These are phyloP conservation scores for Oryzias celebensis DNA, from an alignment of 2,113 vertebrate genomes.

Conservation along the genomic window DNA sequence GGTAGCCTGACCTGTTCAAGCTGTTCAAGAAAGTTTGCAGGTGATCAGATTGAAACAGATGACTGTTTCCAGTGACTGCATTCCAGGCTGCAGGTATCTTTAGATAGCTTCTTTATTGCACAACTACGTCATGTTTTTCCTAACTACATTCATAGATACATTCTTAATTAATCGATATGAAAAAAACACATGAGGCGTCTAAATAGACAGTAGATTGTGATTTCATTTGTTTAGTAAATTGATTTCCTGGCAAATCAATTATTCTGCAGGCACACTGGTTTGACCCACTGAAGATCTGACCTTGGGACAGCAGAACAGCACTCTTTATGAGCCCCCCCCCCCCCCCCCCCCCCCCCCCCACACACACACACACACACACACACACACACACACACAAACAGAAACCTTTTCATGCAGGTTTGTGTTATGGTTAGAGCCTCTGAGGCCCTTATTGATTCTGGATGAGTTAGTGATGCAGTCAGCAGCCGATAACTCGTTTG, in stretches of 20 bases:
- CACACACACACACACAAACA: not conserved
- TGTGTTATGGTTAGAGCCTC: not conserved
- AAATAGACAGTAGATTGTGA: not conserved
- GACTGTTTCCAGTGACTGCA: no score
- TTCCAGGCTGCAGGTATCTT: no score
- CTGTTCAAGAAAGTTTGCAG: no score
- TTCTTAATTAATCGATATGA: no score
- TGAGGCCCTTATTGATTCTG: conserved; percentile 24
- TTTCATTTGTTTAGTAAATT: not conserved
- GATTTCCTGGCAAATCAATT: not conserved
- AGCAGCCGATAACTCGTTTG: conserved; percentile 14
- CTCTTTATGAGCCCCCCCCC: not conserved
- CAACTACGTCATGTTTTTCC: no score
- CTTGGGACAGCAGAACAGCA: not conserved
- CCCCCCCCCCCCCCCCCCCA: no score
- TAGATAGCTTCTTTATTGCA: no score
- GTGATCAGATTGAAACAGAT: no score
- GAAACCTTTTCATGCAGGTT: not conserved
- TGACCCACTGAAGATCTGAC: not conserved
- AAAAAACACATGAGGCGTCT: no score
- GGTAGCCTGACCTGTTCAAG: no score
- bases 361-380: no score
- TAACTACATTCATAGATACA: no score
- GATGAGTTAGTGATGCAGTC: conserved; percentile 8
- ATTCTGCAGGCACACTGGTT: not conserved